Evolutionary conservation across 37 sponge, comb jelly and placozoan species (phyloP).

Genomic region (Lycopodina hypogea): DNA sequence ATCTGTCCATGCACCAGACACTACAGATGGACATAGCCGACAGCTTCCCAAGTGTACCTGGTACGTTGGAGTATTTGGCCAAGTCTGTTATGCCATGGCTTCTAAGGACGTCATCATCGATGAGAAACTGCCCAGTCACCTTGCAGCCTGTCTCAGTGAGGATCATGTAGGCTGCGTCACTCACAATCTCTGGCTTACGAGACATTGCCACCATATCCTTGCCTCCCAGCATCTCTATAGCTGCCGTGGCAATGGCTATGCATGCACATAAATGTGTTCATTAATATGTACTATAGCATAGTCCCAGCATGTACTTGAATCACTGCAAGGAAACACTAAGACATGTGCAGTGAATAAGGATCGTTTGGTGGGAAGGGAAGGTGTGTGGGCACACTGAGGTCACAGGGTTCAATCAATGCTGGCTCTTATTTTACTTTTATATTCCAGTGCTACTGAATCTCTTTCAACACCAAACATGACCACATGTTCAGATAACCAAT

Average conservation of each 20-base stretch:
- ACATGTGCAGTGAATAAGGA: background rate
- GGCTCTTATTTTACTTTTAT: too few species aligned
- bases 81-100: slow-evolving; percentile 82
- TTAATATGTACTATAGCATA: too few species aligned
- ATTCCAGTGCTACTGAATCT: too few species aligned
- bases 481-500: too few species aligned
- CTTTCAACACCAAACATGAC: too few species aligned
- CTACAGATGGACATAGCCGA: too few species aligned
- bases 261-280: background rate
- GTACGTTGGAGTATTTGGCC: slow-evolving; percentile 82
- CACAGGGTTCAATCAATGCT: too few species aligned
- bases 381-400: too few species aligned
- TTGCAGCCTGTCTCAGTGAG: slow-evolving; percentile 62
- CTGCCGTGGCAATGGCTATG: slow-evolving; percentile 91
- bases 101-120: slow-evolving; percentile 89
- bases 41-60: slow-evolving; percentile 72
- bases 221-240: slow-evolving; percentile 94
- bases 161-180: slow-evolving; percentile 94
- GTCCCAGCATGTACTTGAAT: too few species aligned
- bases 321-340: too few species aligned
- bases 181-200: slow-evolving; percentile 96
- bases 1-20: too few species aligned
- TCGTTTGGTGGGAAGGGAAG: too few species aligned
- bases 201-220: slow-evolving; percentile 58
- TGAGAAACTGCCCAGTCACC: slow-evolving; percentile 91